phyloP scores from a whole-genome alignment of 1,140 invertebrate genomes.

The Limonius californicus region DNA sequence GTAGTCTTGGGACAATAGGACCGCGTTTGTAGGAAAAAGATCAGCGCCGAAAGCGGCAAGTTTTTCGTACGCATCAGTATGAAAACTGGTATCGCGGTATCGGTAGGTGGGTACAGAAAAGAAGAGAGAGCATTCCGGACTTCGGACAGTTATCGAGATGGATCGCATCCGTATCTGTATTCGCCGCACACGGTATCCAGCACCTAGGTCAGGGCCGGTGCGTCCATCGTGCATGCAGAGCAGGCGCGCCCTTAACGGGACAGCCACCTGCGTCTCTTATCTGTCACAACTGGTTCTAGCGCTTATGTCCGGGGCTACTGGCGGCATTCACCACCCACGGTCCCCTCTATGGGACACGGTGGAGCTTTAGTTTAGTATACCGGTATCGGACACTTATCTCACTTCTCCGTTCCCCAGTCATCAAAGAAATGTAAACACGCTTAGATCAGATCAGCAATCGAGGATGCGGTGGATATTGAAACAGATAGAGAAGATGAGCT shows the following conservation, averaged over 20 bases:
- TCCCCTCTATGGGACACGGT: neutral
- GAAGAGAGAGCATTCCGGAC: neutral
- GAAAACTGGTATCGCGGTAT: conserved; percentile 9
- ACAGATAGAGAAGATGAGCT: conserved; percentile 14
- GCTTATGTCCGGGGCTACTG: neutral
- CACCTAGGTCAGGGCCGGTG: conserved; percentile 26
- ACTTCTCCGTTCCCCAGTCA: neutral
- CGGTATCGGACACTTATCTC: conserved; percentile 10
- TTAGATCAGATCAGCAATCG: conserved; percentile 15
- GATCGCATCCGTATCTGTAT: conserved; percentile 24
- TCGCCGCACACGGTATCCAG: conserved; percentile 23
- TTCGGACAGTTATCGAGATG: conserved; percentile 15
- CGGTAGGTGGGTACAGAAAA: neutral
- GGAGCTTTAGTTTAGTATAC: too few species aligned
- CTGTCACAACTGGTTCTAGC: conserved; percentile 3
- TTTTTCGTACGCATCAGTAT: conserved; percentile 9
- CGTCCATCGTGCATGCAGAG: conserved; percentile 27
- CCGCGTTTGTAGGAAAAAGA: conserved; percentile 5
- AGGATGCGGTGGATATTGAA: conserved; percentile 15
- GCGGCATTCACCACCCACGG: neutral
- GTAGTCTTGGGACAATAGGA: conserved; percentile 4
- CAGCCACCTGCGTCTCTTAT: conserved; percentile 18
- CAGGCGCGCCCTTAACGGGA: conserved; percentile 26
- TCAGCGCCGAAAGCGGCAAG: neutral
- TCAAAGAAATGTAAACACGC: conserved; percentile 17